A percentile compares a stretch with the other conserved stretches of the same genome.
Evolutionary conservation across 2,113 vertebrate genomes (phyloP).

Genomic region (Sprattus sprattus): DNA sequence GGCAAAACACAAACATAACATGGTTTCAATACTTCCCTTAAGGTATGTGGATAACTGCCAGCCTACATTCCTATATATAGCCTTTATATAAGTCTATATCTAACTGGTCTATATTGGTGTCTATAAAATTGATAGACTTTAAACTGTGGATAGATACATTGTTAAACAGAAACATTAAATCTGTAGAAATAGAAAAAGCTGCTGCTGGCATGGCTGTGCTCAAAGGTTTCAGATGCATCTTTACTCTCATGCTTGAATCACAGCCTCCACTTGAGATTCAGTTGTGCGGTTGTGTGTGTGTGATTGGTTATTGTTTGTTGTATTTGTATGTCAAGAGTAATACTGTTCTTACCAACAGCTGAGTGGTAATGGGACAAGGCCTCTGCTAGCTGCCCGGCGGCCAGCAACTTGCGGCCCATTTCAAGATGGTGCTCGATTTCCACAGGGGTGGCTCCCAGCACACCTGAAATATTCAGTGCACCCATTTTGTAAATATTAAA

Average conservation of each 20-base stretch:
- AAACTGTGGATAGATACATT: neutral
- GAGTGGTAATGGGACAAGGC: constrained; percentile 83
- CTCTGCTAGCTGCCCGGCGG: constrained; percentile 81
- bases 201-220: neutral
- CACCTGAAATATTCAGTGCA: constrained; percentile 62
- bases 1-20: neutral
- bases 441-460: constrained; percentile 73
- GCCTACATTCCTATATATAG: no score
- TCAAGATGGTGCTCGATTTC: constrained; percentile 84
- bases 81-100: neutral
- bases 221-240: neutral
- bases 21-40: neutral
- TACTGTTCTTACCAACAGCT: constrained; percentile 73
- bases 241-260: neutral
- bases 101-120: neutral
- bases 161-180: neutral
- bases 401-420: constrained; percentile 81
- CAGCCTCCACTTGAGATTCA: neutral
- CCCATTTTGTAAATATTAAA: neutral
- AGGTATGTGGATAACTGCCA: no score
- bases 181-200: neutral
- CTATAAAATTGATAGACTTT: neutral
- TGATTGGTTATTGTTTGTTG: neutral
- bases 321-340: neutral
- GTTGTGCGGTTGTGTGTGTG: constrained; percentile 3